Base-by-base conservation (phyloP, 1,140 invertebrate genomes). In the Drosophila lacertosa region DNA sequence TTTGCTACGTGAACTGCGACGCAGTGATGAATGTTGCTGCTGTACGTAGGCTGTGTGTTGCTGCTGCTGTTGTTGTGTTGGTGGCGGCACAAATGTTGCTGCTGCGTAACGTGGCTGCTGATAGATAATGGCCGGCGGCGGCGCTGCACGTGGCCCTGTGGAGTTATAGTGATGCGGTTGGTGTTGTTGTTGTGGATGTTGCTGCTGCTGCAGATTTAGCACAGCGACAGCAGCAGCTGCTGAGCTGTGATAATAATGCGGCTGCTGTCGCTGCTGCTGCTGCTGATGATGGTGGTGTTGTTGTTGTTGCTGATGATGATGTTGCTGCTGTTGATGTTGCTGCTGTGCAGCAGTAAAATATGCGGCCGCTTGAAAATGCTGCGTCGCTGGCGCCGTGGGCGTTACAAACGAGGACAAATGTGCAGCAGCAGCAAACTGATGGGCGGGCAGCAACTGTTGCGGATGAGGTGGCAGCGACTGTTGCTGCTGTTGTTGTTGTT, bases 1-100 rank as follows among this genome's bases (percentile, higher is more conserved):
- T 75, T 91, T 91, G 89, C 91, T 69, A 75, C 91, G 84, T 82
- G 90, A 91, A 63, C 91, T 91, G 69, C 91, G 83, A 42, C 90
- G 80, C 59, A 89, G 71, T 62, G 89, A 90, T 45, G 89, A 83
- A 70, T 86, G 86, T 37, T 89, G 79, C 29, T 73, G 73, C 13
- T 74, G 74, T 22, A 55, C 24, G 55, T 67, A 63, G 16, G 22
- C 40, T 20, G 63, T 33, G 10, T 63, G 64, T 54, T 69, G 65
- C 37, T 65, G 58, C 33, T 70, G 70, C 11, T 60, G 55, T 4
- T 60, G 57, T 16, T 67, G 70, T 55, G 64, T 59, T 62, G 74
- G 55, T 26, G 80, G 82, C 24, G 82, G 82, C 57, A 88, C 82
- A 72, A 88, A 88, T 48, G 82, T 88, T 39, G 81, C 73, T 64